A percentile compares a stretch with the other conserved stretches of the same genome.
phyloP scores from a whole-genome alignment of 2,113 vertebrate species.

The Talpa occidentalis region DNA sequence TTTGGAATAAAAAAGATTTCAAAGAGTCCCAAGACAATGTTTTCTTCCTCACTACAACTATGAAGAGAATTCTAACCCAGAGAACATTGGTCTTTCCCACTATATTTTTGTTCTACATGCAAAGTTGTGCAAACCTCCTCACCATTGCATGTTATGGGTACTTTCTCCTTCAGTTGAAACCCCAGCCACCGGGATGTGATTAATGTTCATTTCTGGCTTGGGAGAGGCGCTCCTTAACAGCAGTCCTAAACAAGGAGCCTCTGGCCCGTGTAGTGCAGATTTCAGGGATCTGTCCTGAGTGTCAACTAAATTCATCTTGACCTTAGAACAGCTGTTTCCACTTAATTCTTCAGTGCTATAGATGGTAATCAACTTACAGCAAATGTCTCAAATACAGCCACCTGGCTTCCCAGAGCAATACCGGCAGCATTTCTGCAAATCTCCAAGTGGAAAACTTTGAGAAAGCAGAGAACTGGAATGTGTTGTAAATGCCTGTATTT shows the following conservation, averaged over 20 bases:
- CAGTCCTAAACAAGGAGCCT: slow-evolving; percentile 19
- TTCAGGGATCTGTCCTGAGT: slow-evolving; percentile 62
- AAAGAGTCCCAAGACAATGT: not conserved
- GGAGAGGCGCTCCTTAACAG: slow-evolving; percentile 1
- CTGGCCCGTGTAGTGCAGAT: slow-evolving; percentile 20
- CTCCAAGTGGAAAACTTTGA: slow-evolving; percentile 26
- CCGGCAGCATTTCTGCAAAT: not conserved
- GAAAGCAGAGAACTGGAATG: slow-evolving; percentile 42
- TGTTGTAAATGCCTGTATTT: slow-evolving; percentile 45
- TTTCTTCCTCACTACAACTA: not conserved
- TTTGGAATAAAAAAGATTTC: slow-evolving; percentile 36
- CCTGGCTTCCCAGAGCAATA: slow-evolving; percentile 70
- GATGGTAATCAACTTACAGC: slow-evolving; percentile 74
- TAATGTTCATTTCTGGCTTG: not conserved
- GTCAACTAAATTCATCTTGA: slow-evolving; percentile 73
- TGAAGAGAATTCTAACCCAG: slow-evolving; percentile 16
- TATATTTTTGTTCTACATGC: not conserved
- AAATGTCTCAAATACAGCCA: slow-evolving; percentile 70
- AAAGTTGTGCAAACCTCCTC: not conserved
- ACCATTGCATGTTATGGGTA: not conserved
- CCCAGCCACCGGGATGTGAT: not conserved
- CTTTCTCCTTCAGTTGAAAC: slow-evolving; percentile 15
- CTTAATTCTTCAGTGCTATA: slow-evolving; percentile 71
- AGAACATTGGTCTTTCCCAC: not conserved
- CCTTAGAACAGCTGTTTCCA: slow-evolving; percentile 76